Conservation (phyloP, 2,888 invertebrate genomes). For the Tetranychus piercei region DNA sequence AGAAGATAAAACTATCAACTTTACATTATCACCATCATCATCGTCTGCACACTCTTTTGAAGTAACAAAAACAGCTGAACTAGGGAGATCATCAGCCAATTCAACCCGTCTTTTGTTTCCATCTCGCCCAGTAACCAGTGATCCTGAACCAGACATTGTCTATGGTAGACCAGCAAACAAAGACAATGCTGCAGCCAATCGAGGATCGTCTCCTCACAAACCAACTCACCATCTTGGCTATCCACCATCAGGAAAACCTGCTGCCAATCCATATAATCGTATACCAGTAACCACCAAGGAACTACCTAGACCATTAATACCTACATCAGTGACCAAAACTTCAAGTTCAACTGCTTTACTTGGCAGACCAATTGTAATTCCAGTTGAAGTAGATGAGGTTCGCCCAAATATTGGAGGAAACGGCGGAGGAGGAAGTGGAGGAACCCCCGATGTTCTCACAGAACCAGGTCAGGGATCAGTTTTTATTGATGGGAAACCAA, state of each 20-base stretch:
- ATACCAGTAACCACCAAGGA: neutral
- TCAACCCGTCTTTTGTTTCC: neutral
- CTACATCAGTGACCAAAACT: neutral
- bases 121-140: neutral
- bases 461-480: conserved; percentile 48
- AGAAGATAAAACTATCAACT: conserved; percentile 9
- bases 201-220: neutral
- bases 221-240: neutral
- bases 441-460: conserved; percentile 11
- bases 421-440: neutral
- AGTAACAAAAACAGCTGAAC: neutral
- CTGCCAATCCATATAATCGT: neutral
- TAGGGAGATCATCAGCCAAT: neutral
- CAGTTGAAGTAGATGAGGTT: conserved; percentile 22
- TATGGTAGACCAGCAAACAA: conserved; percentile 17
- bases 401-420: conserved; percentile 15
- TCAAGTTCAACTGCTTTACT: conserved; percentile 10
- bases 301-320: neutral
- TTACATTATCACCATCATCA: conserved; percentile 9
- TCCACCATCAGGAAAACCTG: neutral
- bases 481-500: conserved; percentile 73
- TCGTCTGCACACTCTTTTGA: conserved; percentile 8
- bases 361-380: conserved; percentile 20
- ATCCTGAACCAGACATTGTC: conserved; percentile 16
- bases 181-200: neutral